Conservation (phyloP, 2,797 vertebrate species). For the Leptatherina wallacei region DNA sequence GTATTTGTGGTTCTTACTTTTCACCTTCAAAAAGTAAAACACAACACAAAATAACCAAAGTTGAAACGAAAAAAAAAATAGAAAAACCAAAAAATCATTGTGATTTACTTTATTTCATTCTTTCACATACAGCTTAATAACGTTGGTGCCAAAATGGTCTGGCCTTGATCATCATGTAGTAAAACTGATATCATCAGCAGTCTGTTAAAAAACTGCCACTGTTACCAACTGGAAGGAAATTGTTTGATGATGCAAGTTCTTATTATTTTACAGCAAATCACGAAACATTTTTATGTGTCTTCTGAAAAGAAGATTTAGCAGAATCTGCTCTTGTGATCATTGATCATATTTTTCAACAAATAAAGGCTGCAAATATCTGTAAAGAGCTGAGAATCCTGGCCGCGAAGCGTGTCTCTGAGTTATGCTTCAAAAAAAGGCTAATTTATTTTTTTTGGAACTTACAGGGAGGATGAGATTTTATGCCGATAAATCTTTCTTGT, state of each 20-base stretch:
- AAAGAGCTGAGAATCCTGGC: conserved; percentile 22
- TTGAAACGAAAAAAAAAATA: not conserved
- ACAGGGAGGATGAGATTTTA: conserved; percentile 13
- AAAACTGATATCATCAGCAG: not conserved
- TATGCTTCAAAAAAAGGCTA: conserved; percentile 8
- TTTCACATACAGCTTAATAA: not conserved
- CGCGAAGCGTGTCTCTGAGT: conserved; percentile 28
- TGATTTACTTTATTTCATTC: not conserved
- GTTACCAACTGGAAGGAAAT: not conserved
- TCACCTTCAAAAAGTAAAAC: not conserved
- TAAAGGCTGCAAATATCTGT: conserved; percentile 24
- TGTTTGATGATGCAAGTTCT: conserved; percentile 7
- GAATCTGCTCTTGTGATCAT: conserved; percentile 31
- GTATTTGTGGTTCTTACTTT: not conserved
- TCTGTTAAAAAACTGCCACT: too few species aligned
- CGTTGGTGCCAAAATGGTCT: not conserved
- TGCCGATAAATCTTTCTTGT: conserved; percentile 14
- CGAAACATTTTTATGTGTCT: conserved; percentile 1
- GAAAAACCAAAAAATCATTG: not conserved
- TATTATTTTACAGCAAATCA: conserved; percentile 3
- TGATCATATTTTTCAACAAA: conserved; percentile 27
- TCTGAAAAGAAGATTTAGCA: conserved; percentile 16
- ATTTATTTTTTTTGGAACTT: conserved; percentile 39
- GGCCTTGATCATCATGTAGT: not conserved
- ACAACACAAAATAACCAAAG: not conserved